Base-by-base conservation (phyloP, 2,888 invertebrate genomes). In the Heteromyza rotundicornis region DNA sequence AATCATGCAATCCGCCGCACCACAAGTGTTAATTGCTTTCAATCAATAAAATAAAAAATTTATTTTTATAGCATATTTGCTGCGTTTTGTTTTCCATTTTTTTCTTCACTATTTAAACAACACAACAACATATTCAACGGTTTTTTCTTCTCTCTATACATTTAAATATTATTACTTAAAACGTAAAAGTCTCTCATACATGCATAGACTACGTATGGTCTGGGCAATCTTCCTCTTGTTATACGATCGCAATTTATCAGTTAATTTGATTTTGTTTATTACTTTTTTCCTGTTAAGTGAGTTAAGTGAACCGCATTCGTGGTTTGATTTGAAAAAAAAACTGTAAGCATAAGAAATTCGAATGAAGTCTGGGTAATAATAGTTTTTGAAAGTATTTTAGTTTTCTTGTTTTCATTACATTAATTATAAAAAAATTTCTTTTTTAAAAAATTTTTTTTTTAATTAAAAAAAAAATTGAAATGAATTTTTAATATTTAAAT, bases 281-380 rank as follows among this genome's bases (percentile, higher is more conserved):
- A 12, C 32, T 12, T 8, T 32, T 32, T n/a, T 32, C 32, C 32
- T 32, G 7, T 32, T 12, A 12, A 8, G 32, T 32, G 32, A 32
- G 32, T n/a, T n/a, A n/a, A n/a, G n/a, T n/a, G n/a, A n/a, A n/a
- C n/a, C n/a, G n/a, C n/a, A n/a, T n/a, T n/a, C n/a, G n/a, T n/a
- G n/a, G n/a, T n/a, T n/a, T n/a, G n/a, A n/a, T n/a, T n/a, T n/a
- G n/a, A n/a, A n/a, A n/a, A n/a, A n/a, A 54, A 20, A 24, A 20
- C 12, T 54, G 60, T 53, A 35, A 53, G 60, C n/a, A n/a, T n/a
- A n/a, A 60, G 40, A 60, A 52, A 60, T 53, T 60, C 44, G 59
- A 27, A 8, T 36, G 19, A 17, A 32, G 5, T 32, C 32, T 32
- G 12, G 12, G n/a, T n/a, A n/a, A n/a, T n/a, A n/a, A n/a, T n/a